A percentile compares a stretch with the other conserved stretches of the same genome.
Evolutionary conservation across 2,888 invertebrate species (phyloP).

Genomic region (Abrostola triplasia): DNA sequence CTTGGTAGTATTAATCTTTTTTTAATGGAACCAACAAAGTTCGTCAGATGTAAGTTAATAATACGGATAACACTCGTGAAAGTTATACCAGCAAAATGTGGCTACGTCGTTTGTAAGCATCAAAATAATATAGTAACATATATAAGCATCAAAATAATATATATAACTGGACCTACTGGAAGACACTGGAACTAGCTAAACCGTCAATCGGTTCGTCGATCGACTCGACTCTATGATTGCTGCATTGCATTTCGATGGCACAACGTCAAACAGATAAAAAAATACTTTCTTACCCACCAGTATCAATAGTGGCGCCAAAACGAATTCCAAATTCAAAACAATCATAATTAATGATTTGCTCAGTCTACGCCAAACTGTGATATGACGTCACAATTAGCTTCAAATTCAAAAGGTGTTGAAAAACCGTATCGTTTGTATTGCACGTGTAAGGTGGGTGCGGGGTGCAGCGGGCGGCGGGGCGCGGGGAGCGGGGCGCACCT

Average conservation of each 20-base stretch:
- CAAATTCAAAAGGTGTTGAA: constrained; percentile 57
- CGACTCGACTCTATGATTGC: no score
- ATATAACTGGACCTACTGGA: no score
- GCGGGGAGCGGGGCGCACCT: constrained; percentile 62
- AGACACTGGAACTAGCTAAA: no score
- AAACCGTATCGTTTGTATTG: constrained; percentile 58
- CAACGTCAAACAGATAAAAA: background rate
- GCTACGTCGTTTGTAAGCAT: no score
- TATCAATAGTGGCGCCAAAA: constrained; percentile 19
- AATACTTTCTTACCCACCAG: background rate
- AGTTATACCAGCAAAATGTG: no score
- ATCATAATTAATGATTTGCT: constrained; percentile 29
- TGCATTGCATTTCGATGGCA: no score
- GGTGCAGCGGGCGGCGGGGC: constrained; percentile 54
- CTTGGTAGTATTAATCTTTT: background rate
- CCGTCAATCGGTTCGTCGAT: no score
- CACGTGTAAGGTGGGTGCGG: constrained; percentile 61
- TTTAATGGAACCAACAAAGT: no score
- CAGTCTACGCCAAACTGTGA: constrained; percentile 26
- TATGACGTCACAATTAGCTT: constrained; percentile 56
- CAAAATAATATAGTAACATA: no score
- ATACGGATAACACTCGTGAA: no score
- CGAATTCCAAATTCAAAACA: constrained; percentile 25
- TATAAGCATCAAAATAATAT: no score
- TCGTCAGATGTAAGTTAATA: no score